Evolutionary conservation across 1,140 invertebrate genomes (phyloP), one percentile per base, ranked within the genome.

Genomic region (Anadara kagoshimensis): DNA sequence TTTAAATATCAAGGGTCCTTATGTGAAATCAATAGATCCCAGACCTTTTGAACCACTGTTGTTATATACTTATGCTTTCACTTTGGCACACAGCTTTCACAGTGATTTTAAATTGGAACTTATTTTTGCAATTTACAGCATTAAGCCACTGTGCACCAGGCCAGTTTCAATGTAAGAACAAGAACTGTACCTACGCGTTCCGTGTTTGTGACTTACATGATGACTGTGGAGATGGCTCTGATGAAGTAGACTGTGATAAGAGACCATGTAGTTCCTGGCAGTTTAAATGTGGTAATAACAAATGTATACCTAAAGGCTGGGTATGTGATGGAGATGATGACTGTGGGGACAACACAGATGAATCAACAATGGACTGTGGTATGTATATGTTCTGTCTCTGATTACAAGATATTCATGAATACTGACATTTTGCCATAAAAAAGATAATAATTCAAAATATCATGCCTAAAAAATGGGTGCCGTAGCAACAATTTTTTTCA

Each of bases 331-430:
- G 82, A 0, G 97, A 98, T 84, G 93, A 96, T 43, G 97, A 98
- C 81, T 98, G 97, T 84, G 96, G 95, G 0, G 98, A 99, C 86
- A 94, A 94, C 24, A 95, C 94, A 4, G 98, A 99, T 87, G 98
- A 99, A 91, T 3, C 29, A 36, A 36, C 29, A 36, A 7, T 36
- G 7, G 29, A 36, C 29, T 36, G 29, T 36, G 29, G 29, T 36
- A 36, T 36, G 29, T 36, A 36, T 36, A 36, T 36, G 29, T 36
- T 36, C 29, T 36, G 7, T 36, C 29, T 36, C 29, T 36, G 7
- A 36, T 36, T 36, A 36, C 2, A 36, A 7, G 29, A 36, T 36
- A n/a, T n/a, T n/a, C n/a, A 36, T 36, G 2, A 36, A 3, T 36
- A 36, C 29, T 36, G 7, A 36, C 7, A 36, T 36, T 36, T 7